Evolutionary conservation across 2,797 vertebrate species (phyloP).

Genomic region (Ptychadena robeensis): DNA sequence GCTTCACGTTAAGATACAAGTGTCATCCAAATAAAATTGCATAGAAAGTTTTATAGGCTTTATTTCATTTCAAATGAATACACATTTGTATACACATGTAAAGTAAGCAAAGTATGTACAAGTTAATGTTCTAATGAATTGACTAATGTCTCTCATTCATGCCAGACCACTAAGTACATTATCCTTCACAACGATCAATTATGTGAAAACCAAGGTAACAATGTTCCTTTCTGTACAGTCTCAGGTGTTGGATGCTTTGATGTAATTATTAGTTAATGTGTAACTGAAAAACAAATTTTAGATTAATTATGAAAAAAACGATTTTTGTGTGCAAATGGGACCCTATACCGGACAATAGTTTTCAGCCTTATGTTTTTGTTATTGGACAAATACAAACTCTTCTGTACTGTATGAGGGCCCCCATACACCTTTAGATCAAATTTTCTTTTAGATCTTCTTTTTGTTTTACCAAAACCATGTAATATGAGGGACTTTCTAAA

Average conservation of each 20-base stretch:
- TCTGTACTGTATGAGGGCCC: too few relatives aligned
- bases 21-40: not conserved
- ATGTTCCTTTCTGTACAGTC: not conserved
- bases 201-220: not conserved
- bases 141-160: not conserved
- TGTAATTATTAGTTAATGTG: too few relatives aligned
- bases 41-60: not conserved
- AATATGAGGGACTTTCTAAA: too few relatives aligned
- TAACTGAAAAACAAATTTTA: too few relatives aligned
- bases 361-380: too few relatives aligned
- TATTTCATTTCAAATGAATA: not conserved
- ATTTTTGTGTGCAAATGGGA: too few relatives aligned
- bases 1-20: not conserved
- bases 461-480: too few relatives aligned
- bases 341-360: too few relatives aligned
- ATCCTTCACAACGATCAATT: not conserved
- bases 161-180: not conserved
- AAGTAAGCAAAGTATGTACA: not conserved
- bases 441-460: too few relatives aligned
- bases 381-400: too few relatives aligned
- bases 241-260: not conserved
- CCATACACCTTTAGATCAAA: too few relatives aligned
- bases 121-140: not conserved
- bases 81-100: not conserved
- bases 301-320: too few relatives aligned